A percentile compares a stretch with the other conserved stretches of the same genome.
Conservation (phyloP, 2,113 vertebrate species). For the Pelodiscus sinensis region DNA sequence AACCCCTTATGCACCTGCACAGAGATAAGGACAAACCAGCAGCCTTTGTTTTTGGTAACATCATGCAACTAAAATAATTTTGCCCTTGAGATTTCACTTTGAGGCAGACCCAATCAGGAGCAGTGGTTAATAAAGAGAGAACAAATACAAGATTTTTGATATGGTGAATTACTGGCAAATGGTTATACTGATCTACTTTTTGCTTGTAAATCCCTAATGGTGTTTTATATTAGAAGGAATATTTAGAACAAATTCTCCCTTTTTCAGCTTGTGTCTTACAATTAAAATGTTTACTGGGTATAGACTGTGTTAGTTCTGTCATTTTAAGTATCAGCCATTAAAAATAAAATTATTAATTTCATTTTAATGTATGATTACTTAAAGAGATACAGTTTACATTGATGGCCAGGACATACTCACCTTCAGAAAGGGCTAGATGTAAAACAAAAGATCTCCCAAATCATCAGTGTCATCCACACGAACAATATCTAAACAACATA, state of each 20-base stretch:
- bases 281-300: background rate
- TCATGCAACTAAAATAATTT: background rate
- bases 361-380: background rate
- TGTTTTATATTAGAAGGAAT: background rate
- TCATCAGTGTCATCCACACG: conserved; percentile 47
- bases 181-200: background rate
- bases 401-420: conserved; percentile 61
- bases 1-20: background rate
- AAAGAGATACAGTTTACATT: background rate
- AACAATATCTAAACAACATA: conserved; percentile 38
- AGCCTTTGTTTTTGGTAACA: background rate
- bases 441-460: conserved; percentile 69
- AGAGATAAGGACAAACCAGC: background rate
- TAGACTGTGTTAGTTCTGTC: background rate
- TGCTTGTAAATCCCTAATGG: conserved; percentile 29
- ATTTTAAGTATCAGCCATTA: background rate
- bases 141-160: background rate
- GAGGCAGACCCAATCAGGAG: background rate
- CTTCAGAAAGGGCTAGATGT: conserved; percentile 50
- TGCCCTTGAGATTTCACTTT: background rate
- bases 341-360: background rate
- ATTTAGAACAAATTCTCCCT: background rate
- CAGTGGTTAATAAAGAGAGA: background rate
- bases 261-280: conserved; percentile 24
- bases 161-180: conserved; percentile 8